Base-by-base conservation (phyloP, 2,113 vertebrate species). In the Gallinago paraguaiae region DNA sequence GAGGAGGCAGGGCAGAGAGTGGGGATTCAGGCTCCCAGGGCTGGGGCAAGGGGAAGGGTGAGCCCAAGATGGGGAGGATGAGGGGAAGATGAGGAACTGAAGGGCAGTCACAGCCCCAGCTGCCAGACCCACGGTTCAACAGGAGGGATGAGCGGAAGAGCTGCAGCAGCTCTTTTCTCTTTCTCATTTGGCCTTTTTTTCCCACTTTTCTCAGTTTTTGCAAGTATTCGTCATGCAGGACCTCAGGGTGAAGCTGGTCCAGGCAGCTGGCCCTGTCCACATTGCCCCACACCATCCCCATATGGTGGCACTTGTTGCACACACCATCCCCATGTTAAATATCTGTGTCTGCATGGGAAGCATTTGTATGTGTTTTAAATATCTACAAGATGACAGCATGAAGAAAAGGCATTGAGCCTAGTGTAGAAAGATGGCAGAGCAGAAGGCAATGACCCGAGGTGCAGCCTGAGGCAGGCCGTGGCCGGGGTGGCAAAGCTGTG, bases 231-330 rank as follows among this genome's bases (percentile, higher is more conserved):
- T 65, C 17, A 3, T 0, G 2, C 13, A 50, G 19, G 7, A 15
- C 30, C 59, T 48, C 0, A 1, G 33, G 81, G 87, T 6, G 53
- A 68, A 61, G 51, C 76, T 71, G 82, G 59, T 37, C 17, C 60
- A n/a, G 75, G 33, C 31, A 5, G 5, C 53, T 19, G 54, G 72
- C 41, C 43, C n/a, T 77, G 19, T 16, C 46, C 22, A 2, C n/a
- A 15, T 23, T 23, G 1, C 28, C 37, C 33, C 23, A 0, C 20
- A 18, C 2, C 5, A 2, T n/a, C 67, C 72, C 72, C 10, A 0
- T 17, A 8, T 30, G 5, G 14, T 0, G 0, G 25, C 69, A 11
- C 53, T 31, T 7, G 3, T 0, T 4, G 76, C 16, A 0, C 69
- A 6, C 61, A 2, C 3, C 2, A 2, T 24, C 37, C 27, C n/a